These are phyloP conservation scores for Percopsis transmontana DNA, from an alignment of 2,113 vertebrate species.

Conservation along the genomic window DNA sequence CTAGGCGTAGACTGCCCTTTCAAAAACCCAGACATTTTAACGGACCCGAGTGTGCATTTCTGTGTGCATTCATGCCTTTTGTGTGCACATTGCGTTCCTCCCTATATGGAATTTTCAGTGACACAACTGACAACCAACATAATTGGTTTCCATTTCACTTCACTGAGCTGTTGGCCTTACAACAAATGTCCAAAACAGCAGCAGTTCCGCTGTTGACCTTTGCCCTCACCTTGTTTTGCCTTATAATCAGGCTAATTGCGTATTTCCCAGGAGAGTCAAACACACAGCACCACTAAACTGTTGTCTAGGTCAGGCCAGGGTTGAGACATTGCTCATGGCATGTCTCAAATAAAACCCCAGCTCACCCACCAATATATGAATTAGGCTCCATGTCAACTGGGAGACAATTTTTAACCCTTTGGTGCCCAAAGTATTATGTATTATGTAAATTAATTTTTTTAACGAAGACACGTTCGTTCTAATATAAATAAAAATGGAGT, in stretches of 20 bases:
- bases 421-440: no score
- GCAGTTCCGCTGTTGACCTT: constrained; percentile 51
- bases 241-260: constrained; percentile 72
- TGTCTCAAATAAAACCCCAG: constrained; percentile 9
- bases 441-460: no score
- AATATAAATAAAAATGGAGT: no score
- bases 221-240: constrained; percentile 49
- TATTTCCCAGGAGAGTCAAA: constrained; percentile 34
- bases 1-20: no score
- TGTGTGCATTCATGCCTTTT: not conserved
- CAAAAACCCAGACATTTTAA: no score
- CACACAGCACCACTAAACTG: constrained; percentile 32
- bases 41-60: not conserved
- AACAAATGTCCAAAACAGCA: constrained; percentile 47
- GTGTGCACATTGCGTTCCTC: not conserved
- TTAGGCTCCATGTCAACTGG: constrained; percentile 6
- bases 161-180: constrained; percentile 56
- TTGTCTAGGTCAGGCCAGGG: constrained; percentile 47
- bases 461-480: no score
- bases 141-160: constrained; percentile 40
- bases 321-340: constrained; percentile 23
- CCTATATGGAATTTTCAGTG: not conserved
- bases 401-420: not conserved
- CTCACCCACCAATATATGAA: constrained; percentile 5
- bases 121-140: constrained; percentile 17